Evolutionary conservation across 2,888 invertebrate species (phyloP).

Genomic region (Hypercompe scribonia): DNA sequence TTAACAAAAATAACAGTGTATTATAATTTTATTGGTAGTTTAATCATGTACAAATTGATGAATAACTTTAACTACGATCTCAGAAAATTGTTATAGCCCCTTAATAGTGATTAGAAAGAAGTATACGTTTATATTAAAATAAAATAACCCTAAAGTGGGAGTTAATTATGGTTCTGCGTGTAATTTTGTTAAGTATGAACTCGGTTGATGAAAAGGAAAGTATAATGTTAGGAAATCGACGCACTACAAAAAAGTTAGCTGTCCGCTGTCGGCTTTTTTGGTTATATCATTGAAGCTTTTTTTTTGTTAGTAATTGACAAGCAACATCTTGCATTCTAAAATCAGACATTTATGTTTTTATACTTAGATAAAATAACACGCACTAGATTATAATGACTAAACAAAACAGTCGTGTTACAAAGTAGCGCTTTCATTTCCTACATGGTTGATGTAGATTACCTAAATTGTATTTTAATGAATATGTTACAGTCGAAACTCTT

Average conservation of each 20-base stretch:
- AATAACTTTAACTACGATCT: conserved; percentile 35
- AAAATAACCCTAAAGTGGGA: conserved; percentile 39
- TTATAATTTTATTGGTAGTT: conserved; percentile 64
- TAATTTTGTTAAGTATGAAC: conserved; percentile 42
- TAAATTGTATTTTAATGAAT: conserved; percentile 65
- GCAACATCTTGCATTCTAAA: conserved; percentile 1
- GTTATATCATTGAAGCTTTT: conserved; percentile 7
- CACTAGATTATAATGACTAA: conserved; percentile 1
- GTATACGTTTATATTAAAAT: conserved; percentile 37
- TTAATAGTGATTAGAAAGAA: conserved; percentile 51
- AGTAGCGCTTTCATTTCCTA: conserved; percentile 58
- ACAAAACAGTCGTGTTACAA: conserved; percentile 23
- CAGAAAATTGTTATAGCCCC: conserved; percentile 49
- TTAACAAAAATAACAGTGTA: conserved; percentile 58
- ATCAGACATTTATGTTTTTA: not conserved
- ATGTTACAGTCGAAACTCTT: conserved; percentile 1
- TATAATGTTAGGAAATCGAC: conserved; percentile 30
- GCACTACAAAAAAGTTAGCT: conserved; percentile 10
- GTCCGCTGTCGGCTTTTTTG: conserved; percentile 9
- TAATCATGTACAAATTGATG: conserved; percentile 59
- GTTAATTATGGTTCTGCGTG: conserved; percentile 43
- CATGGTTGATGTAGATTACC: conserved; percentile 44
- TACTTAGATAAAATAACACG: conserved; percentile 16
- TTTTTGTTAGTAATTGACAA: conserved; percentile 7
- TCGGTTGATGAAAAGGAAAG: conserved; percentile 42